Base-by-base conservation (phyloP, 2,888 invertebrate species). In the Nomada ruficornis region DNA sequence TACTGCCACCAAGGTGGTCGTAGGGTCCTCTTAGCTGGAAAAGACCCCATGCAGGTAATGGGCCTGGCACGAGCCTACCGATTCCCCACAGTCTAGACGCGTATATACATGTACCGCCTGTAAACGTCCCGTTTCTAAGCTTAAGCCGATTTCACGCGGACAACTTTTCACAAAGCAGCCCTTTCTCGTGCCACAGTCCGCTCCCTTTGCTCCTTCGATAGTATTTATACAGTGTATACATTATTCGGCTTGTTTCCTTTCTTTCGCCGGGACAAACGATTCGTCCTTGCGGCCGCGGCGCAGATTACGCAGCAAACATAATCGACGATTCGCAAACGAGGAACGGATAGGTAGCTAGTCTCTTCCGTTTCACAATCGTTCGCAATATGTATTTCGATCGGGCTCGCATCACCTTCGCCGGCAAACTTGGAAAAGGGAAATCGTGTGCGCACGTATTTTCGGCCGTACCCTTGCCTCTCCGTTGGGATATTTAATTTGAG, bases 401-500 rank as follows among this genome's bases (percentile, higher is more conserved):
- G 36, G 7, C 36, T 47, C 47, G 15, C 47, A 3, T 1, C 13
- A 15, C 15, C 47, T 47, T 47, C 15, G 47, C 47, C 47, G 13
- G 47, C 13, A 2, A 13, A 55, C 54, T 54, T 55, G 54, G 80
- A 69, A 71, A 79, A 76, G 83, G 83, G 83, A 79, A 78, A 83
- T 83, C 78, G 69, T 73, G 11, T 3, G 18, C 29, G 36, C 60
- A 29, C 69, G 64, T 63, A 72, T 76, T 82, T 83, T 83, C 23
- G 69, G 75, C 47, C 47, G 52, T 52, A 64, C 64, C 26, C 62
- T 67, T 72, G 80, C 57, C 79, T 75, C 82, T 72, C 62, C 85
- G 88, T 89, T 88, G 85, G 88, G 87, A 91, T 91, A 91, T 91
- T 90, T 89, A 91, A 91, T 91, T 91, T 91, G 89, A 89, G 80